phyloP scores from a whole-genome alignment of 2,113 vertebrate species.

The Philantomba maxwellii region DNA sequence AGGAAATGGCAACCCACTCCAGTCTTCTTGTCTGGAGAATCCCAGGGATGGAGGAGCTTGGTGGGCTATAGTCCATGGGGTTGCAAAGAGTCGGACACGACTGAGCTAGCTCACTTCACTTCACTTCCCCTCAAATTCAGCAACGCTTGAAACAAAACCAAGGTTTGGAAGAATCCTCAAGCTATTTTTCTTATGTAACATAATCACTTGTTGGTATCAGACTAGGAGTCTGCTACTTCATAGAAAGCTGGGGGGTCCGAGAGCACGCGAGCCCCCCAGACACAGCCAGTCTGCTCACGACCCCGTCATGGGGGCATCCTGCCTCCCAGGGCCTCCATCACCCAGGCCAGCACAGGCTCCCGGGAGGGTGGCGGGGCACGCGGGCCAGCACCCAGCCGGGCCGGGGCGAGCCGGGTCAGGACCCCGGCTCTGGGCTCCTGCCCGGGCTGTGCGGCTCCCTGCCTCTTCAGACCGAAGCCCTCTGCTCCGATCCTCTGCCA shows the following conservation, averaged over 20 bases:
- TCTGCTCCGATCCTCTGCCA: not conserved
- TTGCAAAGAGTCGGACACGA: too few species aligned
- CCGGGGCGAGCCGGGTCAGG: not conserved
- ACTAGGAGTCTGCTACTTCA: not conserved
- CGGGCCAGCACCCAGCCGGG: fast-evolving
- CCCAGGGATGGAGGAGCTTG: too few species aligned
- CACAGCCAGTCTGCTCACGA: not conserved
- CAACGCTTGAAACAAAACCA: not conserved
- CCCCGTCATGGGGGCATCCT: fast-evolving
- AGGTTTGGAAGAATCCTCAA: not conserved
- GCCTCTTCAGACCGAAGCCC: not conserved
- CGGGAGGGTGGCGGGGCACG: fast-evolving
- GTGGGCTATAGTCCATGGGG: too few species aligned
- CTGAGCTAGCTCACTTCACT: too few species aligned
- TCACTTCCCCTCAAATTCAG: not conserved
- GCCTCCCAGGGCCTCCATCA: not conserved
- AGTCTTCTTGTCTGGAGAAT: too few species aligned
- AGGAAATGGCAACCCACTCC: too few species aligned
- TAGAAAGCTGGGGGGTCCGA: too few species aligned
- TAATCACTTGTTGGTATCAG: not conserved
- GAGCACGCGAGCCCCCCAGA: fast-evolving
- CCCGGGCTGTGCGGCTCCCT: not conserved
- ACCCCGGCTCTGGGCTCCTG: too few species aligned
- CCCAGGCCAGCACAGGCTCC: fast-evolving
- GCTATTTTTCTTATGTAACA: not conserved